These are phyloP conservation scores for Kryptolebias marmoratus DNA, from an alignment of 2,113 vertebrate species.

Conservation along the genomic window DNA sequence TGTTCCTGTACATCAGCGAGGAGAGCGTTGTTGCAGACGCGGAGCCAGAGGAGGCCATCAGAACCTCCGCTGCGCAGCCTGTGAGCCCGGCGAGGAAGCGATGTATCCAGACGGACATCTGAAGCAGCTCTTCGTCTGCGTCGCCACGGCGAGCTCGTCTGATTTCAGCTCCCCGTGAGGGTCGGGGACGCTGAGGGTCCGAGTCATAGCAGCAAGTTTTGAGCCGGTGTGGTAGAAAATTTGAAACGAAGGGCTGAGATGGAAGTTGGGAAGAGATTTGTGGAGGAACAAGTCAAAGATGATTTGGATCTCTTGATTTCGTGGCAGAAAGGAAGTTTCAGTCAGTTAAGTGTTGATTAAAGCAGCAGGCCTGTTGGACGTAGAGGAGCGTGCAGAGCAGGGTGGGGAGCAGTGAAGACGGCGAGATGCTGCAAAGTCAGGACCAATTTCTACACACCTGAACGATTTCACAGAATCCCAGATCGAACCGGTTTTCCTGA, in stretches of 20 bases:
- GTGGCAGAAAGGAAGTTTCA: constrained; percentile 3
- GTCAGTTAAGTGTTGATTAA: background rate
- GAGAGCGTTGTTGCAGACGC: constrained; percentile 68
- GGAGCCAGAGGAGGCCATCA: constrained; percentile 80
- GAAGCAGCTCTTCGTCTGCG: constrained; percentile 51
- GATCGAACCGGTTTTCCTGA: background rate
- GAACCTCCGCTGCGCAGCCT: constrained; percentile 75
- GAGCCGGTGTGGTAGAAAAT: constrained; percentile 1
- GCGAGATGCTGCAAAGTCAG: constrained; percentile 9
- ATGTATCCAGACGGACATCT: constrained; percentile 95
- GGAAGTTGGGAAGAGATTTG: constrained; percentile 19
- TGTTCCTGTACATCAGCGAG: constrained; percentile 85
- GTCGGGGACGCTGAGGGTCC: constrained; percentile 4
- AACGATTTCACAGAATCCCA: constrained; percentile 11
- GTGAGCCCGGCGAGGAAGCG: constrained; percentile 80
- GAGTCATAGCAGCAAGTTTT: background rate
- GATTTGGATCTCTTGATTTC: constrained; percentile 3
- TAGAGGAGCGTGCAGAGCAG: constrained; percentile 43
- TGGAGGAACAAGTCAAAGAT: constrained; percentile 26
- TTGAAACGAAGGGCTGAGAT: constrained; percentile 18
- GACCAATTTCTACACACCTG: background rate
- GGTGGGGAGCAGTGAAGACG: constrained; percentile 23
- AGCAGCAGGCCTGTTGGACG: constrained; percentile 21
- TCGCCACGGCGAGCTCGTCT: constrained; percentile 1
- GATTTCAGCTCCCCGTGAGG: constrained; percentile 1